Percentiles rank a stretch among this genome's conserved stretches.
Evolutionary conservation across 2,113 vertebrate species (phyloP).

Genomic region (Tonatia bakeri): DNA sequence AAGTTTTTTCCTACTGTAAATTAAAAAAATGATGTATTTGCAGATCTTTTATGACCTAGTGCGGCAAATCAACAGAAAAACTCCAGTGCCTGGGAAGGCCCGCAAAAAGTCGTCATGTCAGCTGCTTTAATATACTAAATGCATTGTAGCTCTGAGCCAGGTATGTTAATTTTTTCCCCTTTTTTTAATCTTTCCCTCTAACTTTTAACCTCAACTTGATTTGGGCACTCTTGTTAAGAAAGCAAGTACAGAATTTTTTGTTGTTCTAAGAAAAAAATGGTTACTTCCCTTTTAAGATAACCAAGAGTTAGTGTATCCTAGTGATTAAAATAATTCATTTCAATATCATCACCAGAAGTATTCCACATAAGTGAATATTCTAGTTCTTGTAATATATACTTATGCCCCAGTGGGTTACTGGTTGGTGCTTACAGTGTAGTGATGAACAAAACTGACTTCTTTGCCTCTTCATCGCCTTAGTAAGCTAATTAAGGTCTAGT

Average conservation of each 20-base stretch:
- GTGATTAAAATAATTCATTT: slow-evolving; percentile 11
- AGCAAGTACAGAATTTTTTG: neutral
- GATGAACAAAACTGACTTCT: neutral
- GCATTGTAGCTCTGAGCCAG: slow-evolving; percentile 93
- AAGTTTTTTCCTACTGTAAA: neutral
- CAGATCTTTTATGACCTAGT: slow-evolving; percentile 97
- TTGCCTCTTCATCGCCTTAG: neutral
- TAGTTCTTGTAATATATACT: neutral
- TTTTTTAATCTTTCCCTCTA: neutral
- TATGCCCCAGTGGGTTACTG: neutral
- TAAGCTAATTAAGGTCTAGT: neutral
- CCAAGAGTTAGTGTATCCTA: neutral
- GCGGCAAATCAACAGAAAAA: slow-evolving; percentile 97
- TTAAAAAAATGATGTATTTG: slow-evolving; percentile 56
- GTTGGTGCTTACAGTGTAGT: neutral
- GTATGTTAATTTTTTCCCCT: slow-evolving; percentile 70
- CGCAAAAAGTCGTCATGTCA: slow-evolving; percentile 93
- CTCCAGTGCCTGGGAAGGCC: slow-evolving; percentile 90
- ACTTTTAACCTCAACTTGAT: neutral
- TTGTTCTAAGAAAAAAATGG: slow-evolving; percentile 5
- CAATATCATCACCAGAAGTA: neutral
- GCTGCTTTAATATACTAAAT: slow-evolving; percentile 90
- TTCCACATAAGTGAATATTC: neutral
- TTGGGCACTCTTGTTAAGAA: neutral
- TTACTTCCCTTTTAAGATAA: slow-evolving; percentile 1